phyloP scores from a whole-genome alignment of 2,797 vertebrate genomes.

The Aeoliscus strigatus region DNA sequence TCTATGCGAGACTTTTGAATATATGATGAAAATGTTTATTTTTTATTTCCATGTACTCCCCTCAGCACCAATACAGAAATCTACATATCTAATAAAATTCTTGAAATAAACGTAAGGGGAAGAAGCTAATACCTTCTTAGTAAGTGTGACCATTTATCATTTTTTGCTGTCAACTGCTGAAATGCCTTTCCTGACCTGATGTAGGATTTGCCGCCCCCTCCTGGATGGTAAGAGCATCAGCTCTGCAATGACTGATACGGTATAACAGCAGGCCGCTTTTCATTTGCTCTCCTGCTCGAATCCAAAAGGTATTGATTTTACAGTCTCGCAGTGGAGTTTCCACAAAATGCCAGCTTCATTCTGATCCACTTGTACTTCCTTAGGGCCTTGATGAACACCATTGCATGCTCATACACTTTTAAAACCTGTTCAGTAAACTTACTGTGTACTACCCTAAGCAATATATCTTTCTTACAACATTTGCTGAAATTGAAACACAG shows the following conservation, averaged over 20 bases:
- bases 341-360: background rate
- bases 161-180: background rate
- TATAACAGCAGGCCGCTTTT: too few relatives aligned
- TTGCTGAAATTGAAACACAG: constrained; percentile 21
- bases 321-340: too few relatives aligned
- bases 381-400: background rate
- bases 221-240: constrained; percentile 41
- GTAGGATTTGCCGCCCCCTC: constrained; percentile 50
- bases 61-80: constrained; percentile 53
- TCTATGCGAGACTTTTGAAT: constrained; percentile 49
- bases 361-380: background rate
- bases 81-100: constrained; percentile 17
- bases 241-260: too few relatives aligned
- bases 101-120: background rate
- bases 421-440: background rate
- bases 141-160: background rate
- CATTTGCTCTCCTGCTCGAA: too few relatives aligned
- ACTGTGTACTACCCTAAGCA: background rate
- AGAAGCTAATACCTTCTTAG: constrained; percentile 2
- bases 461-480: constrained; percentile 19
- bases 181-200: constrained; percentile 1
- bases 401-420: constrained; percentile 1
- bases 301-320: too few relatives aligned
- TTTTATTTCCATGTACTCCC: constrained; percentile 54
- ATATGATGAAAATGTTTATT: constrained; percentile 25